Evolutionary conservation across 2,113 vertebrate species (phyloP), one percentile per base, ranked within the genome.

Genomic region (Pygoscelis adeliae): DNA sequence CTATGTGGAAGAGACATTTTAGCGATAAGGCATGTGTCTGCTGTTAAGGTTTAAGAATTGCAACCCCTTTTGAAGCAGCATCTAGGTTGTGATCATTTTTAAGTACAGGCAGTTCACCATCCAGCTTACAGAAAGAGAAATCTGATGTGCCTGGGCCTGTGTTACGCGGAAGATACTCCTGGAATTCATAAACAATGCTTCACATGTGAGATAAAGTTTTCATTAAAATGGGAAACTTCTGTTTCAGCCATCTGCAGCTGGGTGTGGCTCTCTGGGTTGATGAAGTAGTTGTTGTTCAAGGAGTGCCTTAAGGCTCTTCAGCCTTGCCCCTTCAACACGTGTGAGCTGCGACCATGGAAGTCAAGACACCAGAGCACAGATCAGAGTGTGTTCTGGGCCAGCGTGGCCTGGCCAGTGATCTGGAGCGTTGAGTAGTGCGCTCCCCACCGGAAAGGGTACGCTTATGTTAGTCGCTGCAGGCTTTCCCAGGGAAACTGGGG

Each of bases 141-240:
- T 79, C 46, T 79, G 88, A 92, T 83, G 62, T 94, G 95, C 83
- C 73, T 69, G 84, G 91, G 87, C 83, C 72, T 94, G 93, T 55
- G 61, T 84, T 74, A 79, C 0, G 0, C 0, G 4, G 86, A 92
- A 95, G 77, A 50, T 82, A 69, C 65, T 93, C 58, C 46, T 87
- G 93, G 95, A 96, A 97, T 96, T 90, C 22, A 3, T 87, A 94
- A 96, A 96, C 87, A 96, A 19, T 71, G 83, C 73, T 82, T 91
- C 89, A 52, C 61, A 78, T 89, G 83, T n/a, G 53, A 96, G 95
- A 95, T 74, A 89, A 87, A 87, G 77, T 89, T 91, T 87, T 94
- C 50, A 80, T 96, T 93, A 90, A 91, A 95, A 94, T 66, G 53
- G 81, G 40, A 93, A 89, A 56, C 69, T 71, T 96, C 81, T 92